A percentile compares a stretch with the other conserved stretches of the same genome.
Evolutionary conservation across 2,888 invertebrate genomes (phyloP).

Genomic region (Calliscelio sp.): DNA sequence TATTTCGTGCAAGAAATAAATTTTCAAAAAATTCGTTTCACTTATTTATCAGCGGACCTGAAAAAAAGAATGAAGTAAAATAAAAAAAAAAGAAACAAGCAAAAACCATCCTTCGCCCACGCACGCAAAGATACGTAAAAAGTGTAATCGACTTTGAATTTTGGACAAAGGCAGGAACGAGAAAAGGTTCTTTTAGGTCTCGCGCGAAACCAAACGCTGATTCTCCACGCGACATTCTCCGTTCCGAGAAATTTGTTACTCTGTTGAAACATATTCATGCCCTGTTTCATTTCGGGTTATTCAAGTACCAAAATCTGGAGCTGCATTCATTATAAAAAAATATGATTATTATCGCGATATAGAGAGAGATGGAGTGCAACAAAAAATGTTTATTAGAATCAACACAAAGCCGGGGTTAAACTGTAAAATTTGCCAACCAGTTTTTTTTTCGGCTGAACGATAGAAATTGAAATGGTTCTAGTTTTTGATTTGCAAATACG

Average conservation of each 20-base stretch:
- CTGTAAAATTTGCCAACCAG: no score
- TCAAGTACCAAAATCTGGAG: background rate
- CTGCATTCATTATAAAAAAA: no score
- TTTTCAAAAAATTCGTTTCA: conserved; percentile 49
- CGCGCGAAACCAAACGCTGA: conserved; percentile 54
- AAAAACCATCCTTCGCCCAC: conserved; percentile 30
- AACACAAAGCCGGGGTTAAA: no score
- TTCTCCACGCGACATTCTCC: conserved; percentile 50
- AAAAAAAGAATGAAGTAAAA: no score
- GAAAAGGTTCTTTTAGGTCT: conserved; percentile 49
- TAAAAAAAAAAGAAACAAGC: no score
- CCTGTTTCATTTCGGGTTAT: background rate
- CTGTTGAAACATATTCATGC: conserved; percentile 31
- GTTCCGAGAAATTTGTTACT: conserved; percentile 41
- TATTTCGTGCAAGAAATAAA: conserved; percentile 15
- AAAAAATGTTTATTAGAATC: no score
- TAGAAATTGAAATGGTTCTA: no score
- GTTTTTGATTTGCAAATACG: no score
- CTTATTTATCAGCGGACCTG: conserved; percentile 49
- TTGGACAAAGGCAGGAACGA: conserved; percentile 36
- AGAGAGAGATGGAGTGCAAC: no score
- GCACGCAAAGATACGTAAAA: conserved; percentile 5
- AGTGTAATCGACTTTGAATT: conserved; percentile 42
- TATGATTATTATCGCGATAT: no score
- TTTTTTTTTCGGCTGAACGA: no score